Base-by-base conservation (phyloP, 2,113 vertebrate genomes). In the Hystrix brachyura region DNA sequence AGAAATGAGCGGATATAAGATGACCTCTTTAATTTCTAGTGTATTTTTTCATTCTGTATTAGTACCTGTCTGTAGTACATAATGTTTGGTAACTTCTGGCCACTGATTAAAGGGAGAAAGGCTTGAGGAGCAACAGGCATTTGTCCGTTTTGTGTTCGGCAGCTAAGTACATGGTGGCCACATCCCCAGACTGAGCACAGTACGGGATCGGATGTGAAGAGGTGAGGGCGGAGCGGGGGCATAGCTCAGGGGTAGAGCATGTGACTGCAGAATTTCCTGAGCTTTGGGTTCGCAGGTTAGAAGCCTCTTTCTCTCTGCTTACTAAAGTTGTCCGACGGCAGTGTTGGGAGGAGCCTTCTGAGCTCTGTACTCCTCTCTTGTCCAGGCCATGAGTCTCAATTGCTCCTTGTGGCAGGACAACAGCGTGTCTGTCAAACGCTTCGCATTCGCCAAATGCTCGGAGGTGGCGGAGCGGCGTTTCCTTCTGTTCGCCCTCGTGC, bases 401-500 rank as follows among this genome's bases (percentile, higher is more conserved):
- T 97, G 94, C 5, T 96, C 94, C 10, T 11, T 84, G 69, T 91
- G 94, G 96, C 90, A 87, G 32, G 94, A 96, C 21, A 96, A 94
- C 84, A 65, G 76, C 57, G 21, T 84, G 6, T 87, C 81, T 25
- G 64, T 97, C 25, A 93, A 80, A 67, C 62, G 0, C 7, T 97
- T 97, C 38, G 43, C 19, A 0, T 97, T 97, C 91, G 62, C 57
- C 87, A 94, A 51, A 64, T 98, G 96, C 96, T 98, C 96, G 32
- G 76, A 83, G 9, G 38, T 43, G 12, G 11, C 46, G 0, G 85
- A 79, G 78, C 81, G 94, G 23, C 96, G 95, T 23, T 48, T 55
- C 17, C 85, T 97, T 3, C 74, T 98, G 7, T 96, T 98, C n/a
- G 32, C 83, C 10, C 80, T 97, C 5, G 80, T 97, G 84, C 80